Conservation (phyloP, 2,113 vertebrate genomes). For the Trachemys scripta region DNA sequence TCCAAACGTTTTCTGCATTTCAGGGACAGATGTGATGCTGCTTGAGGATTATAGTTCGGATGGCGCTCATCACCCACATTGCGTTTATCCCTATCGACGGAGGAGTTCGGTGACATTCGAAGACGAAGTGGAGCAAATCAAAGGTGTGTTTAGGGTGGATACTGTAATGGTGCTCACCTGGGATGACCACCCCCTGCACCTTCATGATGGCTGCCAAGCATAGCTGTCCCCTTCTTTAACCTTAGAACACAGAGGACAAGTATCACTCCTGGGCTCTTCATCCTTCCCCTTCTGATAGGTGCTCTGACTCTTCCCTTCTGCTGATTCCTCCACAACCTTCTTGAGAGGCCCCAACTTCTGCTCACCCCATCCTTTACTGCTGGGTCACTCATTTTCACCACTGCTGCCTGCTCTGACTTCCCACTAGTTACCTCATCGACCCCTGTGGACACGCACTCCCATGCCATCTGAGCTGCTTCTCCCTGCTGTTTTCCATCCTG, state of each 20-base stretch:
- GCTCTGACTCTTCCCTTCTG: not conserved
- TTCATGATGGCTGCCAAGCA: not conserved
- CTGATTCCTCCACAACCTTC: not conserved
- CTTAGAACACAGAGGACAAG: not conserved
- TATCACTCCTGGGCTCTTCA: not conserved
- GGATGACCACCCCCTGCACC: not conserved
- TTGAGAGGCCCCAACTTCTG: not conserved
- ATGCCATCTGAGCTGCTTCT: not conserved
- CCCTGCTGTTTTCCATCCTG: not conserved
- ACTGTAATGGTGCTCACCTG: not conserved
- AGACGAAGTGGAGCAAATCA: constrained; percentile 93
- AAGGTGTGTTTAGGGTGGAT: constrained; percentile 82
- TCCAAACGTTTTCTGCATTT: not conserved
- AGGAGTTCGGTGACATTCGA: constrained; percentile 97
- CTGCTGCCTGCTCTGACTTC: not conserved
- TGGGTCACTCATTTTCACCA: not conserved
- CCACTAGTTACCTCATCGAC: not conserved
- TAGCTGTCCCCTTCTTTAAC: not conserved
- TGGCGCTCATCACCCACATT: constrained; percentile 74
- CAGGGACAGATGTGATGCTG: constrained; percentile 96
- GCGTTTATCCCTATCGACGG: constrained; percentile 83
- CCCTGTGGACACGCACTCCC: not conserved
- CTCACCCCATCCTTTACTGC: not conserved
- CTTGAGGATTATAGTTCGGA: constrained; percentile 91
- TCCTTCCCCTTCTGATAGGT: not conserved